Conservation (phyloP, 2,113 vertebrate genomes). For the Percopsis transmontana region DNA sequence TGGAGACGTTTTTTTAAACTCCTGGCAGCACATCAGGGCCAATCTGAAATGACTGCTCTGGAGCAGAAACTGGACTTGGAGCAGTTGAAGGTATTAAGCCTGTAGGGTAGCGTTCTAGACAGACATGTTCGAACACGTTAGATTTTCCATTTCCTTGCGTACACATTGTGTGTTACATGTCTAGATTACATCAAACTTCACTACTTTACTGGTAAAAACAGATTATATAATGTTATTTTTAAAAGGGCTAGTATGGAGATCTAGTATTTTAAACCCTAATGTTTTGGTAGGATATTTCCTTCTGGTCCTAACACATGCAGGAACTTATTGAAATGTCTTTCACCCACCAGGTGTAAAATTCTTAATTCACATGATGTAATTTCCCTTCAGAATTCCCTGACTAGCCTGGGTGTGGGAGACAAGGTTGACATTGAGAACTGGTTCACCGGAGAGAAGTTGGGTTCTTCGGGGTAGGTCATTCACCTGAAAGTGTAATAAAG, state of each 20-base stretch:
- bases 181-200: background rate
- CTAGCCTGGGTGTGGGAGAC: constrained; percentile 77
- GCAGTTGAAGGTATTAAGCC: constrained; percentile 81
- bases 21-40: constrained; percentile 85
- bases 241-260: too few species aligned
- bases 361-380: background rate
- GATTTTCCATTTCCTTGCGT: background rate
- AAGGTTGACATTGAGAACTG: constrained; percentile 84
- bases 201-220: too few species aligned
- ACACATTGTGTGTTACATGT: background rate
- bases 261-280: too few species aligned
- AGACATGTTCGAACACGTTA: background rate
- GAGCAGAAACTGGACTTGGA: constrained; percentile 86
- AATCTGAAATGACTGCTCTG: constrained; percentile 76
- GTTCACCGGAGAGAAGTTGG: constrained; percentile 84
- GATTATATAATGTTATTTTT: too few species aligned
- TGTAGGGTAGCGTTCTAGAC: background rate
- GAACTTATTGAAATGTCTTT: too few species aligned
- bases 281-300: too few species aligned
- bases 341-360: background rate
- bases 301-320: too few species aligned
- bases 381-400: constrained; percentile 80
- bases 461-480: constrained; percentile 82
- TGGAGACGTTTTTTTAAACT: constrained; percentile 89
- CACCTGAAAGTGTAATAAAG: background rate